Conservation (phyloP, 2,797 vertebrate genomes). For the Euphonia xanthogaster region DNA sequence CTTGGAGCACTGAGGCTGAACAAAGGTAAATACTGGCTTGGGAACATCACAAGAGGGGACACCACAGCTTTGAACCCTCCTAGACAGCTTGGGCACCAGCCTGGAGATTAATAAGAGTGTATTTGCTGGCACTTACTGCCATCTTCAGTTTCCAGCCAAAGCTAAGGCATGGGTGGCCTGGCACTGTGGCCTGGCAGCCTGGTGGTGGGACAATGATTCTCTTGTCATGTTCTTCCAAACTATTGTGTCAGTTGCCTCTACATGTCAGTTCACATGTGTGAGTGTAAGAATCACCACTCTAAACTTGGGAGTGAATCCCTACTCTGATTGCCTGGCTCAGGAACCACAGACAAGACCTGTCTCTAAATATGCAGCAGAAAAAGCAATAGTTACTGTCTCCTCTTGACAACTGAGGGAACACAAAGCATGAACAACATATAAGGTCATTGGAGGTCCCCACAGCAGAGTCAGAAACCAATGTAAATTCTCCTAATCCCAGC, state of each 20-base stretch:
- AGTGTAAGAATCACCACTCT: not conserved
- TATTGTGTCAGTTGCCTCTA: not conserved
- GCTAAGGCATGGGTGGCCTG: not conserved
- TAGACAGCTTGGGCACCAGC: not conserved
- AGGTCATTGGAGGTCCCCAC: not conserved
- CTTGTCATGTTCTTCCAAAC: not conserved
- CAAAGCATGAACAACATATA: rapidly evolving
- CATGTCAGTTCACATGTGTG: too few species aligned
- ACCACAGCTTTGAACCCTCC: not conserved
- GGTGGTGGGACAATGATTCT: not conserved
- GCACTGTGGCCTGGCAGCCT: not conserved
- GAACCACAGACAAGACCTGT: not conserved
- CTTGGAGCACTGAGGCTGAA: not conserved
- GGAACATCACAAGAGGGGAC: not conserved
- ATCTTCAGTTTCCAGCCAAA: conserved; percentile 51
- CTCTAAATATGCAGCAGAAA: not conserved
- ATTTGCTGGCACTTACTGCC: conserved; percentile 36
- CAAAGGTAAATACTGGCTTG: not conserved
- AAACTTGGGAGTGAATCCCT: not conserved
- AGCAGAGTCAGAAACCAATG: not conserved
- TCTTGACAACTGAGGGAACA: not conserved
- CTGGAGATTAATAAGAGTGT: not conserved
- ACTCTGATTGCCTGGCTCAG: not conserved
- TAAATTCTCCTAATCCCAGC: not conserved
- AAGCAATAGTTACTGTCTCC: not conserved